Percentiles rank a stretch among this genome's conserved stretches.
Conservation (phyloP, 2,888 invertebrate genomes). For the Argynnis bischoffii region DNA sequence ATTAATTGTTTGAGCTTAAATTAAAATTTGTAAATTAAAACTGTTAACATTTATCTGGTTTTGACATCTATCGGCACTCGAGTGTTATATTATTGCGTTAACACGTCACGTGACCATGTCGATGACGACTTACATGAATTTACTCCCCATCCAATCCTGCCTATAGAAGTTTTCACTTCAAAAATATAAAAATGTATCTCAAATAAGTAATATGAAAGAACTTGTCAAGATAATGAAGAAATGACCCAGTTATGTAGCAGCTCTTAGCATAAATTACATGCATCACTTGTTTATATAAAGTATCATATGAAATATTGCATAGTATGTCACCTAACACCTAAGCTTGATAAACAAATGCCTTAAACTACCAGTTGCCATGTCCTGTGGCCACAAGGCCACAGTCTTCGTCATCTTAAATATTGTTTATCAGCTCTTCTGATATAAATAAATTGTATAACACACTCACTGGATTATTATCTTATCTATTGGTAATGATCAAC, state of each 20-base stretch:
- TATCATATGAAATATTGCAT: conserved; percentile 19
- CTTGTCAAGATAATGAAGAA: conserved; percentile 4
- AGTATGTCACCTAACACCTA: conserved; percentile 20
- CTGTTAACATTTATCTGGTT: too few relatives aligned
- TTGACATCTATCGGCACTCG: too few relatives aligned
- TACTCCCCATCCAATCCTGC: too few relatives aligned
- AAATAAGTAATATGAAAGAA: background rate
- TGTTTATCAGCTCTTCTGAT: conserved; percentile 52
- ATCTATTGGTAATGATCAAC: conserved; percentile 21
- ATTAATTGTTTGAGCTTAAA: too few relatives aligned
- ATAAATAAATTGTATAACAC: conserved; percentile 45
- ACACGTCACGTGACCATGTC: too few relatives aligned
- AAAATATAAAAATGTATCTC: conserved; percentile 3
- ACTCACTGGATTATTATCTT: conserved; percentile 42
- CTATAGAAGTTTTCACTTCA: too few relatives aligned
- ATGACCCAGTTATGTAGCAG: conserved; percentile 1
- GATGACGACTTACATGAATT: too few relatives aligned
- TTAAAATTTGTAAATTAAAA: too few relatives aligned
- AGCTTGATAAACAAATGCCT: conserved; percentile 28
- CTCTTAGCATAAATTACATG: conserved; percentile 13
- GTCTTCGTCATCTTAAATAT: conserved; percentile 60
- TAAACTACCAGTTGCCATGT: conserved; percentile 19
- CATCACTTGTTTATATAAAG: conserved; percentile 17
- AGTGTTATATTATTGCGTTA: too few relatives aligned
- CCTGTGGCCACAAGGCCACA: conserved; percentile 50